phyloP scores from a whole-genome alignment of 2,797 vertebrate genomes.

The Chloroceryle amazona region DNA sequence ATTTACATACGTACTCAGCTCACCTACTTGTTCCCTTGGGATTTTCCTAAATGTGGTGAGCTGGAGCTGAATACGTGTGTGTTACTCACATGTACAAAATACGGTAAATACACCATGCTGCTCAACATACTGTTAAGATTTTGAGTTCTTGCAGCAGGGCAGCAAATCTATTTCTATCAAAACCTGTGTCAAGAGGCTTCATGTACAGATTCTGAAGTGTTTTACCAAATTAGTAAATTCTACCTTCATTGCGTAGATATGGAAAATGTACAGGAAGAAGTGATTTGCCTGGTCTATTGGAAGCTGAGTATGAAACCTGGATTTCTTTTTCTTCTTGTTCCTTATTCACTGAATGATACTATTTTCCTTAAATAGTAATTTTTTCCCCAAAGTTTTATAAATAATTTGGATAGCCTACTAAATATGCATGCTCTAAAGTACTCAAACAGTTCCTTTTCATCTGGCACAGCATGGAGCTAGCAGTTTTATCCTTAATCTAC shows the following conservation, averaged over 20 bases:
- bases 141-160: background rate
- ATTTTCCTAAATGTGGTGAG: background rate
- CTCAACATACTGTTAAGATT: background rate
- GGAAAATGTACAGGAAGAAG: background rate
- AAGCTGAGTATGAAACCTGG: constrained; percentile 5
- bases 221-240: background rate
- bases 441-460: constrained; percentile 70
- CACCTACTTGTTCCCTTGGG: background rate
- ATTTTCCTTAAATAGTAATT: constrained; percentile 62
- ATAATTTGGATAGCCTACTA: constrained; percentile 71
- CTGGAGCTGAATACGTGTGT: background rate
- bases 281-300: background rate
- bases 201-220: background rate
- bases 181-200: background rate
- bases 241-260: background rate
- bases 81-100: background rate
- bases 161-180: background rate
- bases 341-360: constrained; percentile 25
- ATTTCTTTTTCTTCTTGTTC: constrained; percentile 12
- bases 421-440: constrained; percentile 69
- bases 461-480: constrained; percentile 66
- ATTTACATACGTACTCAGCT: background rate
- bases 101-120: background rate
- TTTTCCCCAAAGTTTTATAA: constrained; percentile 66
- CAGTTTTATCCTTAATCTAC: constrained; percentile 68